phyloP scores from a whole-genome alignment of 2,797 vertebrate genomes.

The Anolis apletophallus region DNA sequence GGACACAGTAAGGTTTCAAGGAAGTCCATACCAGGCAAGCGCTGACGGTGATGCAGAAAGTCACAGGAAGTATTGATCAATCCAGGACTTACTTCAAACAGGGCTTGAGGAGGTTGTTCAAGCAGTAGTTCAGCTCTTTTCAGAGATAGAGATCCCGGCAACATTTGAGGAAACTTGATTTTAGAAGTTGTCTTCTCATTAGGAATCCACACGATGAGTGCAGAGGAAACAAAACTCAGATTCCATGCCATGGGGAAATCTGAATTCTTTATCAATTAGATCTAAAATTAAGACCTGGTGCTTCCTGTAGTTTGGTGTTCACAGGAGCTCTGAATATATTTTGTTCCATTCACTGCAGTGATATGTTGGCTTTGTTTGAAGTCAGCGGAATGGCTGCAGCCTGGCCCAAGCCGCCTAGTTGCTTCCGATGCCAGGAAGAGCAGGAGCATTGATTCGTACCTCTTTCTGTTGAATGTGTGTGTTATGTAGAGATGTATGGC shows the following conservation, averaged over 20 bases:
- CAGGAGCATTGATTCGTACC: no score
- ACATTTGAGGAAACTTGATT: not conserved
- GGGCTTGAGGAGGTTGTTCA: no score
- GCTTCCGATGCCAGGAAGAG: not conserved
- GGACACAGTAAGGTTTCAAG: not conserved
- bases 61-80: not conserved
- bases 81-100: not conserved
- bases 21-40: not conserved
- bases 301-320: no score
- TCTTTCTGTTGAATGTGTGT: no score
- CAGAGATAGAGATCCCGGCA: no score
- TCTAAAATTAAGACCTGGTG: not conserved
- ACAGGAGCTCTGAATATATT: not conserved
- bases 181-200: not conserved
- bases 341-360: not conserved
- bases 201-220: no score
- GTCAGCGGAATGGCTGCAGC: not conserved
- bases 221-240: not conserved
- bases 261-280: not conserved
- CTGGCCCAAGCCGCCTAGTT: not conserved
- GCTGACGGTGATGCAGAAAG: not conserved
- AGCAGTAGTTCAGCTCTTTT: not conserved
- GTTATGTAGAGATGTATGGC: slow-evolving; percentile 37
- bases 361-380: not conserved
- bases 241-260: not conserved